Conservation (phyloP, 2,888 invertebrate species). For the Iphiclides podalirius region DNA sequence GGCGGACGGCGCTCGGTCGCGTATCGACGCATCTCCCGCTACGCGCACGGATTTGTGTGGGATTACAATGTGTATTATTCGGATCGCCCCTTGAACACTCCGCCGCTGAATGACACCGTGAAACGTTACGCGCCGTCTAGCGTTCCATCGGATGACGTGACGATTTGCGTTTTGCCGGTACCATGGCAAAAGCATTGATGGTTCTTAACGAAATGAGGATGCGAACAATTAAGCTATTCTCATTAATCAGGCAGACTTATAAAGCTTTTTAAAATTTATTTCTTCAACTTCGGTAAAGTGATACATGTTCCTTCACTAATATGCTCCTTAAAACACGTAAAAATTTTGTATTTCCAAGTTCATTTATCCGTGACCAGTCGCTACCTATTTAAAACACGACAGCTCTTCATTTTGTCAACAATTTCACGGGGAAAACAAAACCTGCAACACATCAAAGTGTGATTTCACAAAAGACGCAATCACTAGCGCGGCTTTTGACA, state of each 20-base stretch:
- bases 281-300: too few species aligned
- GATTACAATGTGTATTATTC: constrained; percentile 66
- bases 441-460: constrained; percentile 39
- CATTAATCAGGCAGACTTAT: too few species aligned
- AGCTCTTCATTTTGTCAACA: constrained; percentile 4
- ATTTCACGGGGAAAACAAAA: constrained; percentile 27
- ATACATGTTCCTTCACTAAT: neutral
- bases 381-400: constrained; percentile 4
- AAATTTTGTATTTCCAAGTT: neutral
- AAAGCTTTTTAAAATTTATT: too few species aligned
- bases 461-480: constrained; percentile 59
- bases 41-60: constrained; percentile 68
- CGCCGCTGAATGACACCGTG: constrained; percentile 33
- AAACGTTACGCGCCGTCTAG: constrained; percentile 13
- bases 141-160: constrained; percentile 1
- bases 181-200: too few species aligned
- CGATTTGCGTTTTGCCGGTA: neutral
- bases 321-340: neutral
- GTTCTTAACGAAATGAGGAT: too few species aligned
- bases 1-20: constrained; percentile 45
- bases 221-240: too few species aligned
- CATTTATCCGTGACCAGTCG: neutral
- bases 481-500: constrained; percentile 63
- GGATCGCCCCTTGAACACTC: constrained; percentile 45
- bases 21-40: constrained; percentile 66